A percentile compares a stretch with the other conserved stretches of the same genome.
phyloP scores from a whole-genome alignment of 2,797 vertebrate species.

The Crypturellus tataupa region DNA sequence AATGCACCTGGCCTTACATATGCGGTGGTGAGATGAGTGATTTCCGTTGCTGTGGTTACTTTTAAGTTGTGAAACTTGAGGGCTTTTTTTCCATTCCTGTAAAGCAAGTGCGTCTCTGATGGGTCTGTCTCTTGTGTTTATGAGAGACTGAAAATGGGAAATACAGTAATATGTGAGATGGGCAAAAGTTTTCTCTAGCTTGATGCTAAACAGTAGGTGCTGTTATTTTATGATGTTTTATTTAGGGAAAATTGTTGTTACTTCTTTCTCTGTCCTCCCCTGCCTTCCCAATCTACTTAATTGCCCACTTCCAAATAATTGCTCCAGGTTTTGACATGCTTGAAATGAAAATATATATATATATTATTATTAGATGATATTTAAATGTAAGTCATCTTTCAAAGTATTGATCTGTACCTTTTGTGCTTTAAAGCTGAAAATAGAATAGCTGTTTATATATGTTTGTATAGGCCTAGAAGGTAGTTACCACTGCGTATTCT shows the following conservation, averaged over 20 bases:
- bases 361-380: background rate
- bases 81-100: background rate
- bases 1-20: background rate
- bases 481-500: background rate
- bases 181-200: background rate
- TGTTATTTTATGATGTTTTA: background rate
- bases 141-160: background rate
- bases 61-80: background rate
- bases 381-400: background rate
- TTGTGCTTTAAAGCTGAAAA: background rate
- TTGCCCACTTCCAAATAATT: background rate
- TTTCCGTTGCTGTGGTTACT: background rate
- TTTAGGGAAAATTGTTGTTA: background rate
- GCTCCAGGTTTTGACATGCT: background rate
- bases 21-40: background rate
- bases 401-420: background rate
- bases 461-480: background rate
- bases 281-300: background rate
- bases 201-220: background rate
- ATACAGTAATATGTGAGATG: background rate
- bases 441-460: background rate
- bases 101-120: background rate
- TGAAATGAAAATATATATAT: background rate
- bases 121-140: background rate
- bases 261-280: background rate